phyloP scores from a whole-genome alignment of 1,140 invertebrate genomes.

The Nasonia giraulti region DNA sequence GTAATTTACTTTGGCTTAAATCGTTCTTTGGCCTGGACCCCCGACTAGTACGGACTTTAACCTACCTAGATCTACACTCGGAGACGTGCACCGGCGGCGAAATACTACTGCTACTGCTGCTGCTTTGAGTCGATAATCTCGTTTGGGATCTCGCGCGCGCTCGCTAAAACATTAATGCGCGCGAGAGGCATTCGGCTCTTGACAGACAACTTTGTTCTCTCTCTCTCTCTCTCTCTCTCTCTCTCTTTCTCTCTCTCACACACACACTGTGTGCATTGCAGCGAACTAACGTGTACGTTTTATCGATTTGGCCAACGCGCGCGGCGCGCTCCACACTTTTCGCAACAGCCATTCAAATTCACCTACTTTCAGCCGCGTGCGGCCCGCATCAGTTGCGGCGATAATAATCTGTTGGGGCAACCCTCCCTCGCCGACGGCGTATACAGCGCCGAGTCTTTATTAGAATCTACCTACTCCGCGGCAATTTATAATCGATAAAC shows the following conservation, averaged over 20 bases:
- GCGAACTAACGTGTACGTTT: neutral
- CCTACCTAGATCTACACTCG: neutral
- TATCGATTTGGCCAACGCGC: neutral
- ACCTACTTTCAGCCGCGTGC: neutral
- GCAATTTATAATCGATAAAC: neutral
- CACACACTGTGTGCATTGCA: no score
- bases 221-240: neutral
- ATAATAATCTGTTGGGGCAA: neutral
- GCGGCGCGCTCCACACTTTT: neutral
- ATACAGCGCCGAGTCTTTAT: neutral
- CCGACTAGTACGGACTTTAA: neutral
- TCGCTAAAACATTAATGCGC: neutral
- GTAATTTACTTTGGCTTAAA: constrained; percentile 46
- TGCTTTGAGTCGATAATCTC: neutral
- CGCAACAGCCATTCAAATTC: neutral
- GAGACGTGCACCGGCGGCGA: neutral
- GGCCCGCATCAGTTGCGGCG: no score
- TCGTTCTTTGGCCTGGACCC: constrained; percentile 16
- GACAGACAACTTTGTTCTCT: neutral
- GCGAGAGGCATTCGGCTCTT: neutral
- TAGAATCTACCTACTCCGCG: neutral
- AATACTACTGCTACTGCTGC: neutral
- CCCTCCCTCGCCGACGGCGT: no score
- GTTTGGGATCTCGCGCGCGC: neutral
- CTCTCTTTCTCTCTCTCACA: neutral